phyloP scores from a whole-genome alignment of 2,113 vertebrate species.

The Hippoglossus stenolepis region DNA sequence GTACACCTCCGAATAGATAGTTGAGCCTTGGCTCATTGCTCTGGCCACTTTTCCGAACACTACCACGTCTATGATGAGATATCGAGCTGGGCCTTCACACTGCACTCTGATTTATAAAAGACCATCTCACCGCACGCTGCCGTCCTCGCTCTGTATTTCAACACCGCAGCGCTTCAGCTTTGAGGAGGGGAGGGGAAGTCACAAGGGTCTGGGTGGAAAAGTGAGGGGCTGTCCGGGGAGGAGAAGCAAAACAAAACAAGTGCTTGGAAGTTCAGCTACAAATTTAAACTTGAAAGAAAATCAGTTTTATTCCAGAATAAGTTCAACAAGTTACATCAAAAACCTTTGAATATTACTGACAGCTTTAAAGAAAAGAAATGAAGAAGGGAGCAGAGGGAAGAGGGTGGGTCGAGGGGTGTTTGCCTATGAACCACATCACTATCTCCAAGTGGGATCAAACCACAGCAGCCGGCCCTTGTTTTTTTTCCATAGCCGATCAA shows the following conservation, averaged over 20 bases:
- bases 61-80: slow-evolving; percentile 75
- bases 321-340: slow-evolving; percentile 59
- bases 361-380: slow-evolving; percentile 27
- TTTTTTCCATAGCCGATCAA: slow-evolving; percentile 75
- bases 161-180: slow-evolving; percentile 56
- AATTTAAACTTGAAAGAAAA: slow-evolving; percentile 62
- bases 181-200: slow-evolving; percentile 49
- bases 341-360: slow-evolving; percentile 32
- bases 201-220: slow-evolving; percentile 7
- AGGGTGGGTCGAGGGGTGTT: neutral
- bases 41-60: slow-evolving; percentile 68
- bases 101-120: slow-evolving; percentile 76
- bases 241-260: neutral
- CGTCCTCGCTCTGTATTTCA: slow-evolving; percentile 62
- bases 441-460: slow-evolving; percentile 73
- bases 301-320: slow-evolving; percentile 60
- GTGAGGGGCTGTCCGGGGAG: slow-evolving; percentile 3
- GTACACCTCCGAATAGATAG: slow-evolving; percentile 54
- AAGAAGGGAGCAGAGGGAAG: neutral
- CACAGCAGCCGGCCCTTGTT: slow-evolving; percentile 31
- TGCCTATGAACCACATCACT: slow-evolving; percentile 23
- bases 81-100: slow-evolving; percentile 71
- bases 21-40: slow-evolving; percentile 63
- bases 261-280: slow-evolving; percentile 41
- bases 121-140: slow-evolving; percentile 47